Evolutionary conservation across 2,888 invertebrate species (phyloP), one percentile per base, ranked within the genome.

Genomic region (Mimachlamys varia): DNA sequence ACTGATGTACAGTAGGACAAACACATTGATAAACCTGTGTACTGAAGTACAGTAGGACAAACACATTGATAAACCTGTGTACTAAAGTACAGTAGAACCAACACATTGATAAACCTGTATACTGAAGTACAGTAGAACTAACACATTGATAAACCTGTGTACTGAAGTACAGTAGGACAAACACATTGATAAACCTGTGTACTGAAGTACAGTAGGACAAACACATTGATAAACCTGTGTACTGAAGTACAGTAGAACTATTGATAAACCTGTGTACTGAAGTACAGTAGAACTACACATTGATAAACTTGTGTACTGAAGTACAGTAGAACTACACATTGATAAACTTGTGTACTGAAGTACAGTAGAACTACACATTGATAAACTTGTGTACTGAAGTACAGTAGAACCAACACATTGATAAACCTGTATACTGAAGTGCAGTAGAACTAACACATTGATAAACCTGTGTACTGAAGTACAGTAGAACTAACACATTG

Each of bases 361-460:
- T 44, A 44, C 7, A 44, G 44, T n/a, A n/a, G n/a, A n/a, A n/a
- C n/a, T n/a, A 53, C 88, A 62, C 33, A n/a, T 53, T 27, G 4
- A 44, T 44, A 44, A 44, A 44, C 44, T 7, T 44, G 7, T 44
- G 44, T 44, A 44, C 44, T 44, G 44, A 44, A 44, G 7, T 44
- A 44, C 7, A 44, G 44, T n/a, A n/a, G 90, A 90, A 88, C 53
- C 44, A n/a, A 53, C 88, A 62, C 33, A n/a, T 53, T 27, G 4
- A 44, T 44, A 44, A 44, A 44, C 44, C 44, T 44, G 7, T 44
- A 7, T 44, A 44, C 44, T 44, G 44, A 44, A 44, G 7, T 44
- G 7, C 7, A 44, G 44, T n/a, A n/a, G 90, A 90, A 88, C 53
- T 44, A n/a, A 53, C 88, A 62, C 33, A n/a, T 53, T 27, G 4